Conservation (phyloP, 2,797 vertebrate genomes). For the Gorsachius magnificus region DNA sequence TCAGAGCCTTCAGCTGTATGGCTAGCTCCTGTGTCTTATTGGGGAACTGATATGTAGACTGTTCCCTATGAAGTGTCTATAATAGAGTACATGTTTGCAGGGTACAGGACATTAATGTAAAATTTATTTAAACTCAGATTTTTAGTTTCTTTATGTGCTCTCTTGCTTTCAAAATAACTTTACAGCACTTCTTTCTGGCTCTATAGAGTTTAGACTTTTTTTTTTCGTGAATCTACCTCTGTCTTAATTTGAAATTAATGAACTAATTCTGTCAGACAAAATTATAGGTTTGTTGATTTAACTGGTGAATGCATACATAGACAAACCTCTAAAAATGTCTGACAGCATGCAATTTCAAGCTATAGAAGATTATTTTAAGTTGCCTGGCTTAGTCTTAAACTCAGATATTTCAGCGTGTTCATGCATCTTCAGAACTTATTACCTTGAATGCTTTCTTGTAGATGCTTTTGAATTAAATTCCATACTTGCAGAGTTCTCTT, state of each 20-base stretch:
- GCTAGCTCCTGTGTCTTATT: neutral
- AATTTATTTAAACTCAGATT: neutral
- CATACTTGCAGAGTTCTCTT: neutral
- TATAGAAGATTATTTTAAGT: neutral
- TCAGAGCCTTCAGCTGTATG: neutral
- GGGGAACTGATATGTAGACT: rapidly evolving
- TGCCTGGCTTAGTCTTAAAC: neutral
- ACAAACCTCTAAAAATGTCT: neutral
- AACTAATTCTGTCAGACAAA: slow-evolving; percentile 21
- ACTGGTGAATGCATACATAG: neutral
- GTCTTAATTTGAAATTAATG: slow-evolving; percentile 35
- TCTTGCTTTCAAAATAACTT: neutral
- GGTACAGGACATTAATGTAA: neutral
- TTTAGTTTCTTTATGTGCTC: neutral
- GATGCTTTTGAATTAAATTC: neutral
- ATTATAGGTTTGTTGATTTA: slow-evolving; percentile 1
- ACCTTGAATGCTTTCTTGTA: neutral
- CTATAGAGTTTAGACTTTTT: neutral
- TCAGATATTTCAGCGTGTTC: neutral
- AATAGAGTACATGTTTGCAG: neutral
- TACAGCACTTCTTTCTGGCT: neutral
- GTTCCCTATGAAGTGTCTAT: neutral
- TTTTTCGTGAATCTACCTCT: neutral
- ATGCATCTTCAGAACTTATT: neutral
- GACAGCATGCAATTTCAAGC: neutral